These are phyloP conservation scores for Macrophya annulata DNA, from an alignment of 2,888 invertebrate genomes.

Conservation along the genomic window DNA sequence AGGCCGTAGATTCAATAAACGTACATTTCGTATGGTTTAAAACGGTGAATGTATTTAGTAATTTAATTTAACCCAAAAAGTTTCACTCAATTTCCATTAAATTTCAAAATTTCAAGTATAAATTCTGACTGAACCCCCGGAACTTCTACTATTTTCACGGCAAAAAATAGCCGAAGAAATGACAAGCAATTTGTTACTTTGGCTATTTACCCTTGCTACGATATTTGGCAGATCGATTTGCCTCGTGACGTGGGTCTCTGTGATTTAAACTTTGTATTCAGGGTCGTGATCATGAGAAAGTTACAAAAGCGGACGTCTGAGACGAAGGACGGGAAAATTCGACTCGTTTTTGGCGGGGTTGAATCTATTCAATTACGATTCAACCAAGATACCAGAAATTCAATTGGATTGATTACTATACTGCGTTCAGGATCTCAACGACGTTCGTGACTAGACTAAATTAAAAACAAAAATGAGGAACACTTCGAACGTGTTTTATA, in stretches of 20 bases:
- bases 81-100: background rate
- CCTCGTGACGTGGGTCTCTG: background rate
- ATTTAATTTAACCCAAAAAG: background rate
- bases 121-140: background rate
- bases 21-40: background rate
- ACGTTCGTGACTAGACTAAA: background rate
- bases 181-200: background rate
- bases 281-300: background rate
- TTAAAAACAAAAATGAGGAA: background rate
- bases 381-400: slow-evolving; percentile 5
- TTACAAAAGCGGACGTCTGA: slow-evolving; percentile 5
- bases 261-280: slow-evolving; percentile 13
- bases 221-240: slow-evolving; percentile 17
- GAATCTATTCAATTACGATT: background rate
- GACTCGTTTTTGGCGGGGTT: slow-evolving; percentile 1
- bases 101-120: background rate
- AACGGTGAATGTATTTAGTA: background rate
- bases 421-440: background rate
- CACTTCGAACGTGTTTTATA: background rate
- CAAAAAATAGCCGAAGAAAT: background rate
- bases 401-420: background rate
- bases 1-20: background rate
- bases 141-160: background rate
- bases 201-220: background rate
- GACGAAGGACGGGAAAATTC: background rate